These are phyloP conservation scores for Hypena proboscidalis DNA, from an alignment of 2,888 invertebrate genomes.

Conservation along the genomic window DNA sequence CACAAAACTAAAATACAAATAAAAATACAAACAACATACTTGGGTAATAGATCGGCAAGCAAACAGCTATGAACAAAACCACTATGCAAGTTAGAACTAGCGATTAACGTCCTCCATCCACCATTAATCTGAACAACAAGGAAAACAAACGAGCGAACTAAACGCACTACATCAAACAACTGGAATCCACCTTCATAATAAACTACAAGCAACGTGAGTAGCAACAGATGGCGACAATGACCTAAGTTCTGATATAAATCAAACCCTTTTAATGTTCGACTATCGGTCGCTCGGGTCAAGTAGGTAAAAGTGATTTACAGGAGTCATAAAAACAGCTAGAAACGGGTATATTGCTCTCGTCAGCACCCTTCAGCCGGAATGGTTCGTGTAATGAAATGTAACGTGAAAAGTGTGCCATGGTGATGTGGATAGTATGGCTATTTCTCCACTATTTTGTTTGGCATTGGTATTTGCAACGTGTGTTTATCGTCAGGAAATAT, in stretches of 20 bases:
- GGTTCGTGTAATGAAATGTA: slow-evolving; percentile 61
- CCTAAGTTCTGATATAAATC: slow-evolving; percentile 80
- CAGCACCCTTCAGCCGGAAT: slow-evolving; percentile 64
- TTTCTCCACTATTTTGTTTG: slow-evolving; percentile 19
- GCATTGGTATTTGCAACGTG: slow-evolving; percentile 9
- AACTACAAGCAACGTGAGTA: slow-evolving; percentile 68
- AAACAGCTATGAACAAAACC: too few relatives aligned
- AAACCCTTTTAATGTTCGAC: slow-evolving; percentile 81
- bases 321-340: slow-evolving; percentile 73
- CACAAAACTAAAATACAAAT: too few relatives aligned
- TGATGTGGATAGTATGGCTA: slow-evolving; percentile 26
- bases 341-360: slow-evolving; percentile 72
- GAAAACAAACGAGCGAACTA: slow-evolving; percentile 33
- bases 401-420: slow-evolving; percentile 45
- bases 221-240: slow-evolving; percentile 80
- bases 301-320: slow-evolving; percentile 78
- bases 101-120: slow-evolving; percentile 8
- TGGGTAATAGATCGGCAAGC: too few relatives aligned
- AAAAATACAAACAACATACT: too few relatives aligned
- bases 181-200: slow-evolving; percentile 71
- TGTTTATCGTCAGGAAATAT: slow-evolving; percentile 16
- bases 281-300: slow-evolving; percentile 78
- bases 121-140: slow-evolving; percentile 30
- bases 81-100: too few relatives aligned
- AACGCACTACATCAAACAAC: slow-evolving; percentile 50